These are phyloP conservation scores for Ifrita kowaldi DNA, from an alignment of 2,113 vertebrate genomes.

Conservation along the genomic window DNA sequence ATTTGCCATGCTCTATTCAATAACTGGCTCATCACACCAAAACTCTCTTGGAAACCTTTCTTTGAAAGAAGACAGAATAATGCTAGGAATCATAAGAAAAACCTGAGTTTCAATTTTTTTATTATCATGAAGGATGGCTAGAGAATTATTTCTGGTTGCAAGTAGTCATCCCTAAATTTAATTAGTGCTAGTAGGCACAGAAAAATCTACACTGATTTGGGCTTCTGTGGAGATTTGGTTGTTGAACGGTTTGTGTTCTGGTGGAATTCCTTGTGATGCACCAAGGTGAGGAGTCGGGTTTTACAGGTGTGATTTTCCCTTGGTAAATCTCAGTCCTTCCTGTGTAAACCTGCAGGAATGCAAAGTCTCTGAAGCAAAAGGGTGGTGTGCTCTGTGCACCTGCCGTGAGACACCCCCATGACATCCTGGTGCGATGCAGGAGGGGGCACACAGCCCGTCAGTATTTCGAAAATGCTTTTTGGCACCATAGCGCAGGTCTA, in stretches of 20 bases:
- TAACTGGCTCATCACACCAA: neutral
- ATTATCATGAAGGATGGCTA: neutral
- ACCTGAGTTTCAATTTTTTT: neutral
- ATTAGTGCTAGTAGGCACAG: neutral
- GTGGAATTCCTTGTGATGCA: neutral
- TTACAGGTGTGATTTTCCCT: neutral
- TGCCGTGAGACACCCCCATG: accelerated
- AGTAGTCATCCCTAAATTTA: neutral
- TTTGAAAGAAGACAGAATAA: neutral
- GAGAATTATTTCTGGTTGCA: neutral
- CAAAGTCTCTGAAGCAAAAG: neutral
- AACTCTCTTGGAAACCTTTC: neutral
- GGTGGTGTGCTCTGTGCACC: neutral
- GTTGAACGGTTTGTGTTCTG: neutral
- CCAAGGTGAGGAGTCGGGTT: neutral
- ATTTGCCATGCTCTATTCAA: neutral
- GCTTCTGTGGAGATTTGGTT: neutral
- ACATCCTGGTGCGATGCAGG: too few species aligned
- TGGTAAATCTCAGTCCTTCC: neutral
- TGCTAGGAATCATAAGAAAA: neutral
- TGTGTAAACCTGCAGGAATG: neutral
- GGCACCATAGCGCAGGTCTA: neutral
- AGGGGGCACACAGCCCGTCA: neutral
- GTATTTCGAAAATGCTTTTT: neutral
- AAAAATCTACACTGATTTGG: neutral